Evolutionary conservation across 2,797 vertebrate genomes (phyloP).

Genomic region (Rhodeus uyekii): DNA sequence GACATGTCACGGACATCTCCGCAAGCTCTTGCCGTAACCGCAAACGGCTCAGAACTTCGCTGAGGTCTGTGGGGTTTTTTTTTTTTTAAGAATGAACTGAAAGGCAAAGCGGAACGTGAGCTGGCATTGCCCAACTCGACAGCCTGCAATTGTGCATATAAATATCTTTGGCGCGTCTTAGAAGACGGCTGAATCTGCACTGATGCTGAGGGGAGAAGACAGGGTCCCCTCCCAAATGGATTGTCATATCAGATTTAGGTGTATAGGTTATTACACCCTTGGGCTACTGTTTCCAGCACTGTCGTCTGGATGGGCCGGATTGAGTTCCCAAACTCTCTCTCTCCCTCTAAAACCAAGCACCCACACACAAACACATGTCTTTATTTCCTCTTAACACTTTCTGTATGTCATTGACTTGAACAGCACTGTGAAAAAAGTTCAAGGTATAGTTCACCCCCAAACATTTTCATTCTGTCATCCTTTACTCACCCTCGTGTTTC

Average conservation of each 20-base stretch:
- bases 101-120: constrained; percentile 74
- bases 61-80: constrained; percentile 66
- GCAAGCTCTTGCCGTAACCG: constrained; percentile 58
- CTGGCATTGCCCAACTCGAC: constrained; percentile 73
- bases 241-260: constrained; percentile 85
- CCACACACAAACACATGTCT: constrained; percentile 49
- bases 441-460: not conserved
- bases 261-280: constrained; percentile 89
- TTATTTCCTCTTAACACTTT: constrained; percentile 62
- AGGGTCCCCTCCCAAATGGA: constrained; percentile 79
- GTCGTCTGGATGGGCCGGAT: constrained; percentile 71
- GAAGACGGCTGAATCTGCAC: constrained; percentile 76
- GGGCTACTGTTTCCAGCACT: constrained; percentile 77
- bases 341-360: constrained; percentile 50
- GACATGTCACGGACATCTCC: constrained; percentile 6
- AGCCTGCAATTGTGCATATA: constrained; percentile 83
- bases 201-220: constrained; percentile 76
- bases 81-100: constrained; percentile 79
- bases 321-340: constrained; percentile 71
- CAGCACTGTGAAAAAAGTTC: constrained; percentile 9
- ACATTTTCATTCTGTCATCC: not conserved
- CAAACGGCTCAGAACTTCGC: constrained; percentile 63
- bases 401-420: constrained; percentile 44
- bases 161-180: constrained; percentile 76
- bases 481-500: not conserved